A percentile compares a stretch with the other conserved stretches of the same genome.
Conservation (phyloP, 2,113 vertebrate genomes). For the Lepus americanus region DNA sequence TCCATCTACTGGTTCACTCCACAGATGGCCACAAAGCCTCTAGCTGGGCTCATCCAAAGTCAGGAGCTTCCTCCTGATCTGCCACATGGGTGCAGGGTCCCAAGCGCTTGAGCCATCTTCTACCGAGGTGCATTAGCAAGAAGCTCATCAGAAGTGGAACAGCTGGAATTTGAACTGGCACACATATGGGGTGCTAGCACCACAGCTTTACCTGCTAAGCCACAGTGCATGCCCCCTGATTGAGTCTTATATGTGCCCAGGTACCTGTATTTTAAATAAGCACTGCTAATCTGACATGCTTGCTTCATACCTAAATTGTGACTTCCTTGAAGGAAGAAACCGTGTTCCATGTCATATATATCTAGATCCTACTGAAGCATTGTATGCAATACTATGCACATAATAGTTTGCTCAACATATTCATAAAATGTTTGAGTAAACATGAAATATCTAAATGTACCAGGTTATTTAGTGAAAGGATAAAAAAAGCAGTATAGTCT, state of each 20-base stretch:
- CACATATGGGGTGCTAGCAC: too few species aligned
- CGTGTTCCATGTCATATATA: background rate
- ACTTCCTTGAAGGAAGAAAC: background rate
- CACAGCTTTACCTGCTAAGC: too few species aligned
- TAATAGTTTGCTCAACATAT: background rate
- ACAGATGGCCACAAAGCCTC: too few species aligned
- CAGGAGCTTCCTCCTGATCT: too few species aligned
- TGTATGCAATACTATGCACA: background rate
- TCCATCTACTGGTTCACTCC: too few species aligned
- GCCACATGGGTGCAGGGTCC: too few species aligned
- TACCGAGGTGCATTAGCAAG: too few species aligned
- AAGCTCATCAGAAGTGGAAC: too few species aligned
- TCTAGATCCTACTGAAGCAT: background rate
- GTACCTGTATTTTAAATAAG: background rate
- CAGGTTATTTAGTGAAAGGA: background rate
- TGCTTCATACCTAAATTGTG: background rate
- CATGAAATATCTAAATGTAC: conserved; percentile 25
- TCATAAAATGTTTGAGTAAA: conserved; percentile 26
- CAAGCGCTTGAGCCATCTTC: too few species aligned
- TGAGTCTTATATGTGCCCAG: background rate
- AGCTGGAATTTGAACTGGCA: too few species aligned
- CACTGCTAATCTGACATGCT: background rate
- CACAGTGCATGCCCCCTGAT: background rate
- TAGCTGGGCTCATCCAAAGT: too few species aligned
- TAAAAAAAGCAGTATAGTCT: background rate